A percentile compares a stretch with the other conserved stretches of the same genome.
These are phyloP conservation scores for Cyclargus thomasi DNA, from an alignment of 1,140 invertebrate genomes.

Conservation along the genomic window DNA sequence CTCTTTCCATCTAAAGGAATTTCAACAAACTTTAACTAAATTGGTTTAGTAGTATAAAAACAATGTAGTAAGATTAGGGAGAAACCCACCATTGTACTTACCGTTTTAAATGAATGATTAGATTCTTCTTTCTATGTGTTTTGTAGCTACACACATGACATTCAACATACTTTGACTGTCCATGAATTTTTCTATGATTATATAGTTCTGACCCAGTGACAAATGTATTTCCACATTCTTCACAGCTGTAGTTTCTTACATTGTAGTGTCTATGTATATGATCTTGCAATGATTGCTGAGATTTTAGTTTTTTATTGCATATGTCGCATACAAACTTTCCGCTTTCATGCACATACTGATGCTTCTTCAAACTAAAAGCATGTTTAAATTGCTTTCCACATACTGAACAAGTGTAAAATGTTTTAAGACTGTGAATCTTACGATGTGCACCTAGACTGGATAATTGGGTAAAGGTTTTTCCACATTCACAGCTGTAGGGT, in stretches of 20 bases:
- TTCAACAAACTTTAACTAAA: no score
- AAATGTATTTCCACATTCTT: slow-evolving; percentile 68
- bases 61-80: no score
- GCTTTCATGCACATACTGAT: slow-evolving; percentile 58
- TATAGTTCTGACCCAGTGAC: slow-evolving; percentile 62
- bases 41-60: no score
- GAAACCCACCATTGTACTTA: slow-evolving; percentile 24
- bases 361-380: slow-evolving; percentile 62
- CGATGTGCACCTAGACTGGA: slow-evolving; percentile 67
- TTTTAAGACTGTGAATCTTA: slow-evolving; percentile 68
- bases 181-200: slow-evolving; percentile 67
- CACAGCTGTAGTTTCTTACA: slow-evolving; percentile 67
- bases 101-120: slow-evolving; percentile 67
- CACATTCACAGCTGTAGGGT: slow-evolving; percentile 76
- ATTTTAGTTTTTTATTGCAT: slow-evolving; percentile 62
- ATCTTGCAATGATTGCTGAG: slow-evolving; percentile 52
- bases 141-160: slow-evolving; percentile 72
- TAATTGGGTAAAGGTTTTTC: slow-evolving; percentile 76
- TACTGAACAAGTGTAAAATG: slow-evolving; percentile 76
- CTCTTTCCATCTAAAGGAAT: no score
- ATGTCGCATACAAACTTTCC: slow-evolving; percentile 48
- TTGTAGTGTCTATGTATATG: slow-evolving; percentile 70
- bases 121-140: slow-evolving; percentile 68
- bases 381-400: slow-evolving; percentile 80
- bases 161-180: slow-evolving; percentile 47